phyloP scores from a whole-genome alignment of 2,888 invertebrate genomes.

The Glyphotaelius pellucidus region DNA sequence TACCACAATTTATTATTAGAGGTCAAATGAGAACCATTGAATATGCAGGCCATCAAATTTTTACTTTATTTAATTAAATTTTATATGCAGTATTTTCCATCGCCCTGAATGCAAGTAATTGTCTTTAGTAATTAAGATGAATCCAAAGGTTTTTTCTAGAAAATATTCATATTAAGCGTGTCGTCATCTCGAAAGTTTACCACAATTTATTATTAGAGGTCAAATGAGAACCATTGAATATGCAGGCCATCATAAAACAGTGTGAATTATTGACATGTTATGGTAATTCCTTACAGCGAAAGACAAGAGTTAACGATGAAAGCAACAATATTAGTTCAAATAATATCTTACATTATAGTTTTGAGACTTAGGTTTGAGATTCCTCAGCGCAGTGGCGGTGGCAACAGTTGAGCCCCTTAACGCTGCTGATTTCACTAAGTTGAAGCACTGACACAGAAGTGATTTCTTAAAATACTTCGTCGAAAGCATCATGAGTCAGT shows the following conservation, averaged over 20 bases:
- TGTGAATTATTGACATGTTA: not conserved
- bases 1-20: not conserved
- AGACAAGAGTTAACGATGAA: not conserved
- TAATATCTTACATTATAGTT: slow-evolving; percentile 52
- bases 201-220: not conserved
- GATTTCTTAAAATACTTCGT: slow-evolving; percentile 24
- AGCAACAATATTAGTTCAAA: not conserved
- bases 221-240: not conserved
- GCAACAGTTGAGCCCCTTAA: slow-evolving; percentile 38
- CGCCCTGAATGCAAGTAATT: too few species aligned
- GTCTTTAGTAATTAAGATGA: too few species aligned
- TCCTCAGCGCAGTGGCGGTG: slow-evolving; percentile 54
- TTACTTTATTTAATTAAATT: too few species aligned
- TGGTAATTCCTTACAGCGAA: too few species aligned
- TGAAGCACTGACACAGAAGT: slow-evolving; percentile 23
- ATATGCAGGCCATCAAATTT: not conserved
- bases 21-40: not conserved
- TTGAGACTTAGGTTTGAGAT: slow-evolving; percentile 60
- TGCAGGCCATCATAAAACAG: not conserved
- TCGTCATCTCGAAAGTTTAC: too few species aligned
- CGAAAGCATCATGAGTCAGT: slow-evolving; percentile 24
- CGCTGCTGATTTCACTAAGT: slow-evolving; percentile 19
- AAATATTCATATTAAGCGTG: too few species aligned
- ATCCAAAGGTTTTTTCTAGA: too few species aligned
- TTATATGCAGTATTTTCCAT: too few species aligned